Evolutionary conservation across 2,113 vertebrate species (phyloP).

Genomic region (Corythaixoides concolor): DNA sequence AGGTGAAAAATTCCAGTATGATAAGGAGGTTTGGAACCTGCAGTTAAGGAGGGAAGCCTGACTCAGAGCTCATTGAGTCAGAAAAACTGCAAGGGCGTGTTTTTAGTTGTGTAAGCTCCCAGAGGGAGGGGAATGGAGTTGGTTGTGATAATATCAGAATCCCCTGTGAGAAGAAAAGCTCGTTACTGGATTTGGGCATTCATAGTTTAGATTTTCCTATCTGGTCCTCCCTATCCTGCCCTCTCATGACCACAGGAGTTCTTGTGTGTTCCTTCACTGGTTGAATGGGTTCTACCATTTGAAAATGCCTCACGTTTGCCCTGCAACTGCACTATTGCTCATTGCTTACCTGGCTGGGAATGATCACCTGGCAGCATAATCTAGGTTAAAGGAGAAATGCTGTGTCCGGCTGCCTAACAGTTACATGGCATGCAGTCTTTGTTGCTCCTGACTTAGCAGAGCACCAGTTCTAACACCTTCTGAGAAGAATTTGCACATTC

Average conservation of each 20-base stretch:
- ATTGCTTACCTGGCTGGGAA: not conserved
- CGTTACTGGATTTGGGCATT: constrained; percentile 9
- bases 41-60: not conserved
- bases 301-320: not conserved
- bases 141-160: not conserved
- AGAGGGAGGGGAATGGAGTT: not conserved
- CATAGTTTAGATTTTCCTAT: not conserved
- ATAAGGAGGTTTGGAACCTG: not conserved
- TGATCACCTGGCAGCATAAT: not conserved
- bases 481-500: not conserved
- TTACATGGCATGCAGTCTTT: not conserved
- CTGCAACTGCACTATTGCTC: not conserved
- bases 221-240: not conserved
- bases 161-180: not conserved
- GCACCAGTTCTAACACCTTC: not conserved
- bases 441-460: not conserved
- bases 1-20: not conserved
- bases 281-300: constrained; percentile 21
- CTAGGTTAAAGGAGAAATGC: not conserved
- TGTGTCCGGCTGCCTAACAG: not conserved
- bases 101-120: not conserved
- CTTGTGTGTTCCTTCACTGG: not conserved
- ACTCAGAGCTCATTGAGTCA: not conserved
- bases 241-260: not conserved
- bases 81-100: not conserved